Evolutionary conservation across 2,797 vertebrate species (phyloP).

Genomic region (Acanthopagrus latus): DNA sequence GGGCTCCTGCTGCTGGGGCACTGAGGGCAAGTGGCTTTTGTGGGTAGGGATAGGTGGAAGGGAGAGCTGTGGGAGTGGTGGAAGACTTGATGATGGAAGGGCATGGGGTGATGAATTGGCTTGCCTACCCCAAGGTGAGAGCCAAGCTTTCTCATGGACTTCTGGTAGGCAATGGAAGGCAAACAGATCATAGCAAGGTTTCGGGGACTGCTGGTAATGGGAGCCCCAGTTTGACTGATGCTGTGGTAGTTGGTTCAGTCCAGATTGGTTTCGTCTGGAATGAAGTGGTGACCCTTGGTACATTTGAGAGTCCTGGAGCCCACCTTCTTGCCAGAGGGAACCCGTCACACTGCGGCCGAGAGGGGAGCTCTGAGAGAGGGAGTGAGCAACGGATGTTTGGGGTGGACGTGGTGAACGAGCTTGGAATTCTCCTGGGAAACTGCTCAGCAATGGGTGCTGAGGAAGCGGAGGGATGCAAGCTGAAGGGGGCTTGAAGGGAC

Average conservation of each 20-base stretch:
- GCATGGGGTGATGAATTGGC: conserved; percentile 49
- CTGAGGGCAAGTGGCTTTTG: conserved; percentile 41
- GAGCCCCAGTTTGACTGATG: conserved; percentile 88
- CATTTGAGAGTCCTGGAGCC: conserved; percentile 85
- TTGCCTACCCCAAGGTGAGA: conserved; percentile 78
- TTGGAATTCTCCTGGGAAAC: conserved; percentile 87
- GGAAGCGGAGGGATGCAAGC: conserved; percentile 85
- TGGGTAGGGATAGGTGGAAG: conserved; percentile 40
- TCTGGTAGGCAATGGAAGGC: conserved; percentile 89
- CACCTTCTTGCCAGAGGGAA: conserved; percentile 87
- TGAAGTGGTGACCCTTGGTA: conserved; percentile 88
- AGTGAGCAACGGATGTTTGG: conserved; percentile 72
- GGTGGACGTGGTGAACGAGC: conserved; percentile 63
- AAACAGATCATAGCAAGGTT: conserved; percentile 90
- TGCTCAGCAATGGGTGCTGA: conserved; percentile 81
- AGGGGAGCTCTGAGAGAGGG: conserved; percentile 81
- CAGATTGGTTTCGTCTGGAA: conserved; percentile 86
- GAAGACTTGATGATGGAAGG: conserved; percentile 38
- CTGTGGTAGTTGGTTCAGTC: conserved; percentile 66
- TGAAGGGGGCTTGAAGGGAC: conserved; percentile 83
- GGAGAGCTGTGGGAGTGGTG: conserved; percentile 35
- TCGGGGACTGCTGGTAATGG: conserved; percentile 87
- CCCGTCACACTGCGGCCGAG: conserved; percentile 78
- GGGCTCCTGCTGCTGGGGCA: conserved; percentile 82
- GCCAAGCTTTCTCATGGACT: conserved; percentile 88